Conservation (phyloP, 2,797 vertebrate species). For the Mycteria americana region DNA sequence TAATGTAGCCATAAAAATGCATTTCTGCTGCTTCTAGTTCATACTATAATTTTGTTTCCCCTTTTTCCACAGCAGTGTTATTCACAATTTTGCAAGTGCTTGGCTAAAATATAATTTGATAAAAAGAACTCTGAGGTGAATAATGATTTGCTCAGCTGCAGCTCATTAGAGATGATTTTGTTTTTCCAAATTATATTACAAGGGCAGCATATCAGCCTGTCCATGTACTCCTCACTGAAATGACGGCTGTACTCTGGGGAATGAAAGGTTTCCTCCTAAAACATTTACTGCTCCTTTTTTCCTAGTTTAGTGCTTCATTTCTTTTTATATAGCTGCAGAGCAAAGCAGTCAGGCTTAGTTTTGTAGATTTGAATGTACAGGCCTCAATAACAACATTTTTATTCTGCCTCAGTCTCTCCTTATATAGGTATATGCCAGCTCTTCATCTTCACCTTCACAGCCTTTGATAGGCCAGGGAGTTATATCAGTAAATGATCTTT, state of each 20-base stretch:
- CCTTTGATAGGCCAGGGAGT: neutral
- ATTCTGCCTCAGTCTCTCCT: neutral
- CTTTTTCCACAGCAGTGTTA: neutral
- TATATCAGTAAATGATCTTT: neutral
- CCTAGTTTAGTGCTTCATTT: slow-evolving; percentile 14
- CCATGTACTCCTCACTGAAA: slow-evolving; percentile 18
- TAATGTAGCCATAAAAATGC: slow-evolving; percentile 1
- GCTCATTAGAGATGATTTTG: slow-evolving; percentile 64
- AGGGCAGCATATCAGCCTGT: slow-evolving; percentile 17
- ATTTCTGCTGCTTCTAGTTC: slow-evolving; percentile 29
- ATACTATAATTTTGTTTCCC: slow-evolving; percentile 39
- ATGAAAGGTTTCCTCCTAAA: slow-evolving; percentile 34
- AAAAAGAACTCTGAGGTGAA: slow-evolving; percentile 64
- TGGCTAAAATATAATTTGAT: slow-evolving; percentile 65
- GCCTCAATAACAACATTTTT: neutral
- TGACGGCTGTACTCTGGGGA: slow-evolving; percentile 1
- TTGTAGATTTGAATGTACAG: neutral
- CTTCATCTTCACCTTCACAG: neutral
- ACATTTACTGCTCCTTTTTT: slow-evolving; percentile 16
- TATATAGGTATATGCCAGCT: neutral
- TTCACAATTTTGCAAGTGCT: slow-evolving; percentile 36
- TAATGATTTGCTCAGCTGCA: slow-evolving; percentile 67
- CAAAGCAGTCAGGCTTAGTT: neutral
- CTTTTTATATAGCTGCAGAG: slow-evolving; percentile 26
- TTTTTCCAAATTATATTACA: slow-evolving; percentile 63